Evolutionary conservation across 2,113 vertebrate genomes (phyloP).

Genomic region (Myrmecophaga tridactyla): DNA sequence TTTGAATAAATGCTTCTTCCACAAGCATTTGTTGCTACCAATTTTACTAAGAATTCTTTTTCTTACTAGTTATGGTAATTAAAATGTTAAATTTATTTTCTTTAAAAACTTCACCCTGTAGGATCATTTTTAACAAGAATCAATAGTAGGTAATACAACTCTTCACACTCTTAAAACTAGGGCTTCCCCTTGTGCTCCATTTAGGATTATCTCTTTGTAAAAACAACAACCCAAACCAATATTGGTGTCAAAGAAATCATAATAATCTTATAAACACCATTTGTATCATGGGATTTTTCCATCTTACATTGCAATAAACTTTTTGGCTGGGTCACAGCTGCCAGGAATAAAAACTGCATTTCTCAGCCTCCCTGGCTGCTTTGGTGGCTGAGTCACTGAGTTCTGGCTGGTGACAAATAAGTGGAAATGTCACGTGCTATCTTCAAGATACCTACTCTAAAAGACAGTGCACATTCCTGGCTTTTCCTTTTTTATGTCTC

Average conservation of each 20-base stretch:
- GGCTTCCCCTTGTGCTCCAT: background rate
- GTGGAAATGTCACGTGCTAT: background rate
- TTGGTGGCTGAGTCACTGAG: background rate
- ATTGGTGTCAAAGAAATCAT: background rate
- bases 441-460: background rate
- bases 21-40: background rate
- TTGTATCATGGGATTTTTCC: background rate
- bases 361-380: background rate
- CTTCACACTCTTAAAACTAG: background rate
- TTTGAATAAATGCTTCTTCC: background rate
- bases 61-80: background rate
- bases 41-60: background rate
- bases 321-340: background rate
- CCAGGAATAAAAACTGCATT: background rate
- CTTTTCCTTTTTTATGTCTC: background rate
- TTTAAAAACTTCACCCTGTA: background rate
- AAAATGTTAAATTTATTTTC: background rate
- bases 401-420: background rate
- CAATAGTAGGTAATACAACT: background rate
- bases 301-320: background rate
- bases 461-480: background rate
- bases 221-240: slow-evolving; percentile 19
- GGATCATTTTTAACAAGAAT: background rate
- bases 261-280: background rate
- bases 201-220: slow-evolving; percentile 23